Evolutionary conservation across 35 echinoderm and acorn worm genomes (phyloP), one percentile per base, ranked within the genome.

Genomic region (Holothuria glaberrima): DNA sequence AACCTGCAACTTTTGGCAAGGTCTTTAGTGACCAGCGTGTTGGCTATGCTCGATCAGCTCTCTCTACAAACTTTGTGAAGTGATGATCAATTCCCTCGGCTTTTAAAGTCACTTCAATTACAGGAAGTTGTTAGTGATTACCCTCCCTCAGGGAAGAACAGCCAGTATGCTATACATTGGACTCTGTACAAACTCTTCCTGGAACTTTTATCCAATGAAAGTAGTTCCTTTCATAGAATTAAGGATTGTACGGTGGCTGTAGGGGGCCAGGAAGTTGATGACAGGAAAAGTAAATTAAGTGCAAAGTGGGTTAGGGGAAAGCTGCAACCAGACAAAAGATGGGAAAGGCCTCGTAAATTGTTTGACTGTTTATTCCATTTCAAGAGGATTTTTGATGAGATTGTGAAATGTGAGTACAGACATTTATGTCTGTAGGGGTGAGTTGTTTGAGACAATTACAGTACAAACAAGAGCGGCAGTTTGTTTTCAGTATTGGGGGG

Each of bases 151-250:
- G 59, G 80, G 56, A 32, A 61, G 22, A 84, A 84, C 26, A 30
- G 32, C 52, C 80, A 20, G 0, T 5, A 84, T 32, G 31, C 80
- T 35, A 12, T 31, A 54, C 54, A 58, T 17, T 84, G 80, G 80
- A 25, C 14, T 35, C 6, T 31, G 48, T 18, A 21, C 19, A 58
- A 28, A 57, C 22, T 32, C 54, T 84, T 84, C 80, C 80, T 84
- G 80, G 80, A 84, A 84, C 80, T 84, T 84, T 63, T 63, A 84
- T 59, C 59, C 80, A 84, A 84, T 84, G 54, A 61, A 41, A 57
- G 52, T 26, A 84, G 56, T 84, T 84, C 80, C 80, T 84, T 84
- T 63, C 80, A 84, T 6, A 63, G 80, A 84, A 59, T 84, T 78
- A 78, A 78, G 44, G 74, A 63, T 20, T 61, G 80, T 36, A 60